Conservation (phyloP, 2,797 vertebrate species). For the Gobionotothen gibberifrons region DNA sequence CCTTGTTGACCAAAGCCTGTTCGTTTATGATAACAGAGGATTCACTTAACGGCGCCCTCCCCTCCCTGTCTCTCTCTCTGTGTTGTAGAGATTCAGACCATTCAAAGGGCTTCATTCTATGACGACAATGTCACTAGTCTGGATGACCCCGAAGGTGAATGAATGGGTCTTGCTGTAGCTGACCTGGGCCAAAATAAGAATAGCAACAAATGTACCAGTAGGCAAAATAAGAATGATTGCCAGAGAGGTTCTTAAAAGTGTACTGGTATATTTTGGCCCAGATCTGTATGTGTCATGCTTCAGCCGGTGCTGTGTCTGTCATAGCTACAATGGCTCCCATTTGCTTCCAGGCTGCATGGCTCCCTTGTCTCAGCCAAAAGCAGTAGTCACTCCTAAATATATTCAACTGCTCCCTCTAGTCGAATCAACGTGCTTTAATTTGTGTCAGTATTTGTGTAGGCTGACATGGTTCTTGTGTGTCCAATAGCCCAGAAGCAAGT, state of each 20-base stretch:
- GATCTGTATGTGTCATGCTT: constrained; percentile 75
- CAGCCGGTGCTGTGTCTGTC: constrained; percentile 61
- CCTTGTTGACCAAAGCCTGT: constrained; percentile 42
- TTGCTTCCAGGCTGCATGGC: constrained; percentile 91
- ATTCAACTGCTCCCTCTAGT: constrained; percentile 46
- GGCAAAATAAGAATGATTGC: neutral
- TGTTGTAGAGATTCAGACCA: constrained; percentile 96
- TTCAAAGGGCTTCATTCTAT: constrained; percentile 99
- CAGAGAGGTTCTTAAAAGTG: constrained; percentile 24
- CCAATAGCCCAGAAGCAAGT: constrained; percentile 27
- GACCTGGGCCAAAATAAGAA: constrained; percentile 79
- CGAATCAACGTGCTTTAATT: constrained; percentile 18
- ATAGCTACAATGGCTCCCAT: constrained; percentile 81
- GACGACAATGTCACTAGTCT: constrained; percentile 98
- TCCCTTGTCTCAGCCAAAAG: constrained; percentile 69
- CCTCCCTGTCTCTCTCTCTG: constrained; percentile 64
- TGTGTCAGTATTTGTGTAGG: constrained; percentile 26
- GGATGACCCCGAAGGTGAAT: constrained; percentile 96
- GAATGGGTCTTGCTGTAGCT: constrained; percentile 80
- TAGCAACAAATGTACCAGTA: constrained; percentile 13
- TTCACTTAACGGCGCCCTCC: constrained; percentile 33
- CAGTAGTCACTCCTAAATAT: constrained; percentile 47
- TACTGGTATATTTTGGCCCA: constrained; percentile 74
- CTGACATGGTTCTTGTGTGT: constrained; percentile 25
- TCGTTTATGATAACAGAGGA: constrained; percentile 40